A percentile compares a stretch with the other conserved stretches of the same genome.
These are phyloP conservation scores for Xanthorhoe designata DNA, from an alignment of 2,888 invertebrate genomes.

Conservation along the genomic window DNA sequence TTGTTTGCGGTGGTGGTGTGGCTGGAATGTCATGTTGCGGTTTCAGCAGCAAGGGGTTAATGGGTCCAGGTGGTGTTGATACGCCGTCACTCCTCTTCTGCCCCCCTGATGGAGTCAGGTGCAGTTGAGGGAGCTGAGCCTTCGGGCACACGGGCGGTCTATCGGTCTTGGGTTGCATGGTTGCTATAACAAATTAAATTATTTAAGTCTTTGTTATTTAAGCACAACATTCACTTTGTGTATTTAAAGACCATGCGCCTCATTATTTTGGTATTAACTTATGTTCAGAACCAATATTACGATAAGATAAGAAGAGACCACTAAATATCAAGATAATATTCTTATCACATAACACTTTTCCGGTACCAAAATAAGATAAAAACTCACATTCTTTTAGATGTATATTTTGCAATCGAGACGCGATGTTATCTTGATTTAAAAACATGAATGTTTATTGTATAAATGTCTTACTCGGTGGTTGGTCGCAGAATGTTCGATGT, in stretches of 20 bases:
- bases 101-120: constrained; percentile 70
- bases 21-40: constrained; percentile 78
- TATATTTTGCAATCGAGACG: constrained; percentile 69
- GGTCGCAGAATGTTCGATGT: constrained; percentile 64
- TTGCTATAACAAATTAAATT: constrained; percentile 54
- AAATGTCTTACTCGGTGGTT: constrained; percentile 50
- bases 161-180: constrained; percentile 78
- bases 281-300: too few species aligned
- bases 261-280: neutral
- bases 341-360: neutral
- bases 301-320: too few species aligned
- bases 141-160: constrained; percentile 71
- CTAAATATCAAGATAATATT: neutral
- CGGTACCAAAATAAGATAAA: constrained; percentile 10
- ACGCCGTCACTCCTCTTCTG: constrained; percentile 63
- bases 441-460: constrained; percentile 66
- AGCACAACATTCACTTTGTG: neutral
- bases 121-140: constrained; percentile 66
- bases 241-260: neutral
- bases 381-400: constrained; percentile 71
- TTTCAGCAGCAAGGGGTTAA: constrained; percentile 71
- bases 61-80: constrained; percentile 54
- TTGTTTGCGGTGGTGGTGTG: constrained; percentile 74
- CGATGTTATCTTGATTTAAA: constrained; percentile 71
- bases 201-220: neutral